Evolutionary conservation across 1,140 invertebrate genomes (phyloP), one percentile per base, ranked within the genome.

Genomic region (Eulimnadia texana): DNA sequence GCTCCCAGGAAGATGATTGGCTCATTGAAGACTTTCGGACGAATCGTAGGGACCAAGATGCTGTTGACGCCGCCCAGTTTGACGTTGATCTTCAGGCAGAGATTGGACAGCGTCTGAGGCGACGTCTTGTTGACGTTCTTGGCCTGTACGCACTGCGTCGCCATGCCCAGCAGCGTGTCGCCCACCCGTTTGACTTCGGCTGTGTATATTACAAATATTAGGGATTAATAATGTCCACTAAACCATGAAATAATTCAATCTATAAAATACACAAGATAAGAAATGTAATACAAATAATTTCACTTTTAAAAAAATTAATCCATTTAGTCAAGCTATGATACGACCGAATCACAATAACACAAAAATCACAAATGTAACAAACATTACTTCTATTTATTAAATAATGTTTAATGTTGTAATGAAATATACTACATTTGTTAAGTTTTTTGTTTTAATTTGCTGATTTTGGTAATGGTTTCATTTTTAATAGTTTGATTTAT

Each of bases 81-180:
- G 2, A 99, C 97, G 74, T 99, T 99, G 68, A 99, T 99, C 76
- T 99, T 99, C 52, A 99, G 80, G 74, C 97, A 99, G 19, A 99
- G 79, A 78, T 99, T 99, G 63, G 95, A 98, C 27, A 99, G 79
- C 0, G 97, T 99, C 76, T 99, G 97, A 16, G 97, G 96, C 0
- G 95, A 98, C 0, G 96, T 99, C 75, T 98, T 99, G 76, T 98
- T 99, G 2, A 99, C 97, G 77, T 99, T 99, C 76, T 99, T 99
- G 3, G 94, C 92, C 77, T 99, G 97, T 62, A 99, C 97, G 78
- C 97, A 99, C 76, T 99, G 97, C 29, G 97, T 99, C 50, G 97
- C 97, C 86, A 99, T 94, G 57, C 97, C 97, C 62, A 99, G 80
- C 19, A 98, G 88, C 3, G 97, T 99, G 76, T 99, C 97, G 63